Percentiles rank a stretch among this genome's conserved stretches.
Evolutionary conservation across 1,140 invertebrate genomes (phyloP).

Genomic region (Atta cephalotes): DNA sequence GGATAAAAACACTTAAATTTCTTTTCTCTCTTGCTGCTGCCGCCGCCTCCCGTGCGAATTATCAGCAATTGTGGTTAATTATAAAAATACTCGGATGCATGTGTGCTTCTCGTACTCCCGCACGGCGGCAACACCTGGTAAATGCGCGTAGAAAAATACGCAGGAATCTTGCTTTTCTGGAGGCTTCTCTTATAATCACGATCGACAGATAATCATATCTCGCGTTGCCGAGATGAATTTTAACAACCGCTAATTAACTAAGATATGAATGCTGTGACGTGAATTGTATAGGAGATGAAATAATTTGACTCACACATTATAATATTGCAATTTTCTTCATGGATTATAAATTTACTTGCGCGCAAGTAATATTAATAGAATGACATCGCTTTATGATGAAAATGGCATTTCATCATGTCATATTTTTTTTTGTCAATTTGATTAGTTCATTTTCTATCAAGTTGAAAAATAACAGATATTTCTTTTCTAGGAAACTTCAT

Average conservation of each 20-base stretch:
- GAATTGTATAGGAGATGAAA: background rate
- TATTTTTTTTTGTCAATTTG: too few relatives aligned
- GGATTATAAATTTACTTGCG: background rate
- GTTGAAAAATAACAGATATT: too few relatives aligned
- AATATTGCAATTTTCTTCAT: background rate
- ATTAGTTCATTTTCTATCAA: too few relatives aligned
- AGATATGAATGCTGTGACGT: background rate
- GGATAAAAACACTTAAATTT: conserved; percentile 68
- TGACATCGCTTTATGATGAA: background rate
- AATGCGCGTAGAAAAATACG: conserved; percentile 21
- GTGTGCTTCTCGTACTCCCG: background rate
- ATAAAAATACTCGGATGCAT: conserved; percentile 22
- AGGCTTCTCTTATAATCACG: background rate
- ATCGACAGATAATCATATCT: background rate
- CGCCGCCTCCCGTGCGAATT: conserved; percentile 11
- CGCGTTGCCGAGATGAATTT: background rate
- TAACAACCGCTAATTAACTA: conserved; percentile 10
- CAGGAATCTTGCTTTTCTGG: background rate
- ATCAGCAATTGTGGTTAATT: conserved; percentile 26
- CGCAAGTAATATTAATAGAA: background rate
- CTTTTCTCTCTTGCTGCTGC: conserved; percentile 46
- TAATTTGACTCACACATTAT: background rate
- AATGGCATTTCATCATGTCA: too few relatives aligned
- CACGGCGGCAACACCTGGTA: conserved; percentile 6
- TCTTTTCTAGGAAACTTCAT: too few relatives aligned